Base-by-base conservation (phyloP, 2,888 invertebrate species). In the Anorthoa munda region DNA sequence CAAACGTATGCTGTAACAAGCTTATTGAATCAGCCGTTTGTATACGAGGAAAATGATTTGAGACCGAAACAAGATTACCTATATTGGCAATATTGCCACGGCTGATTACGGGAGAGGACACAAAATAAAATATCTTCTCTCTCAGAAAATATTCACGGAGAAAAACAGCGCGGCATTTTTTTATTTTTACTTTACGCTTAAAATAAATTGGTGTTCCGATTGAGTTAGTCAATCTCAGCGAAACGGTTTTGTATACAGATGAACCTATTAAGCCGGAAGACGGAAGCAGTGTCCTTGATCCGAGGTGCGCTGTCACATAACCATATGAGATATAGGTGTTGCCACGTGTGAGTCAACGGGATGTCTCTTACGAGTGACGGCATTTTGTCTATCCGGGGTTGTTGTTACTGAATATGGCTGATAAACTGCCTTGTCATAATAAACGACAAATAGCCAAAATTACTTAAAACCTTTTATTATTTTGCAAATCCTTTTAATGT, bases 261-360 rank as follows among this genome's bases (percentile, higher is more conserved):
- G 75, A 75, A 80, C 69, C 55, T 75, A 72, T 79, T 76, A 81
- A 66, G 72, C 73, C 65, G 75, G 84, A 74, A 80, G 84, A 82
- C 87, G 92, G 91, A 89, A 87, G 80, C 75, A 71, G 53, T 81
- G 92, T 88, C 93, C 92, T 92, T 92, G 90, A 63, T 79, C 72
- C 77, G 64, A 72, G 23, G 58, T 75, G 58, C 55, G 72, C 75
- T 81, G 86, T 90, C 87, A 88, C 87, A 90, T 91, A 90, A 90
- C 86, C 66, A 58, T 46, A 60, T 45, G 48, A 51, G 17, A 58
- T 55, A 51, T 81, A 85, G 66, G 39, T 66, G 45, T 79, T 55
- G 68, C 31, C 58, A 66, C 63, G 26, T 61, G 81, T 91, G 91
- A 91, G 75, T 92, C 91, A 91, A 88, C 89, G 89, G 88, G 89